Conservation (phyloP, 2,888 invertebrate genomes). For the Habroteleia sp. region DNA sequence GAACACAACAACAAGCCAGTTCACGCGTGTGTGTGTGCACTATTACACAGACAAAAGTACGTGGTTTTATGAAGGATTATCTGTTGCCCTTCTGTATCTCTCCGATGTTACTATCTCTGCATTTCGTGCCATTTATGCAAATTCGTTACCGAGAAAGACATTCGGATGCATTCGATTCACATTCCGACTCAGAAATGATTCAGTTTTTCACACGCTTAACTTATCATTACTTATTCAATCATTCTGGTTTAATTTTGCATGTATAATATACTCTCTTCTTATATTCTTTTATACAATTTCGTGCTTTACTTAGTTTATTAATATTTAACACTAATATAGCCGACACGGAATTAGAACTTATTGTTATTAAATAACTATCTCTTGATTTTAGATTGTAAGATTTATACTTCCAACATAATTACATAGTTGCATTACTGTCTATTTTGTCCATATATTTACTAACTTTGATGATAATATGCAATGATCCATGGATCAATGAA, state of each 20-base stretch:
- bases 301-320: no score
- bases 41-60: conserved; percentile 55
- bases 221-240: conserved; percentile 9
- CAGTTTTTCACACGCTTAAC: conserved; percentile 31
- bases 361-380: no score
- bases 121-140: conserved; percentile 51
- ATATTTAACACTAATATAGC: no score
- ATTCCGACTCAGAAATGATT: conserved; percentile 14
- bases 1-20: conserved; percentile 14
- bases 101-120: conserved; percentile 30
- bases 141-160: conserved; percentile 32
- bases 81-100: conserved; percentile 67
- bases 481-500: no score
- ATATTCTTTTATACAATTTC: no score
- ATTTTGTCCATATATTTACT: no score
- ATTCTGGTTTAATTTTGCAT: neutral
- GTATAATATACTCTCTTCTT: no score
- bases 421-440: no score
- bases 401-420: no score
- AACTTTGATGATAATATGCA: no score
- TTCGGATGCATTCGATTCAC: conserved; percentile 14
- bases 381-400: no score
- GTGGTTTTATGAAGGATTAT: conserved; percentile 78
- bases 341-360: no score
- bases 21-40: conserved; percentile 8